Evolutionary conservation across 2,113 vertebrate species (phyloP).

Genomic region (Hypanus sabinus): DNA sequence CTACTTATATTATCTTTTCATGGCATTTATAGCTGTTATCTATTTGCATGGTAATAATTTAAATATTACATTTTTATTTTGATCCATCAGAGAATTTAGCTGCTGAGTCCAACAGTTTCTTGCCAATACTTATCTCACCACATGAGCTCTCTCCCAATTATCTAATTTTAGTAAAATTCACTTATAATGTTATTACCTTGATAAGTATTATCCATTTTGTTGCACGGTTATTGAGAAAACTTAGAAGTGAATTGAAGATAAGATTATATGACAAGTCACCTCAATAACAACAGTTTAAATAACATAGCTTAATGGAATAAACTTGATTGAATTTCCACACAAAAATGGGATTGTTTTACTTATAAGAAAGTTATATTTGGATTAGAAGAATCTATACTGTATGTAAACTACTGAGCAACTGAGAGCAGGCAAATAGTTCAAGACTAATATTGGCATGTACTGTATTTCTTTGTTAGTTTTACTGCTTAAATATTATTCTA

Average conservation of each 20-base stretch:
- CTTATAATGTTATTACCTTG: not conserved
- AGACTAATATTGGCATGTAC: not conserved
- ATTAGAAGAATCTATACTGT: not conserved
- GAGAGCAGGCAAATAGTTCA: not conserved
- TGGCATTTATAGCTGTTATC: not conserved
- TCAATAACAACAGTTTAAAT: not conserved
- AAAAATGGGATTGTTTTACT: not conserved
- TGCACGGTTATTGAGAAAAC: not conserved
- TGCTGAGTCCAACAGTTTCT: not conserved
- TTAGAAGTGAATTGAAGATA: not conserved
- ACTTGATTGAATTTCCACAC: not conserved
- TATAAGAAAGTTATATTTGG: not conserved
- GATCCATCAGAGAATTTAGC: not conserved
- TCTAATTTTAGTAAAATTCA: not conserved
- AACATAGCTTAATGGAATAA: not conserved
- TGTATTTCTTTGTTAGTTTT: not conserved
- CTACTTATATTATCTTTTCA: not conserved
- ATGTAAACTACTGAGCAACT: not conserved
- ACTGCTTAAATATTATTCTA: not conserved
- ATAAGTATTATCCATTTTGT: not conserved
- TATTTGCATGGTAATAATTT: not conserved
- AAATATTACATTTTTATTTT: not conserved
- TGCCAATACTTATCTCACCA: not conserved
- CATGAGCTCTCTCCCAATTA: not conserved
- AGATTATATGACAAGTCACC: not conserved